Evolutionary conservation across 1,140 invertebrate genomes (phyloP).

Genomic region (Centruroides vittatus): DNA sequence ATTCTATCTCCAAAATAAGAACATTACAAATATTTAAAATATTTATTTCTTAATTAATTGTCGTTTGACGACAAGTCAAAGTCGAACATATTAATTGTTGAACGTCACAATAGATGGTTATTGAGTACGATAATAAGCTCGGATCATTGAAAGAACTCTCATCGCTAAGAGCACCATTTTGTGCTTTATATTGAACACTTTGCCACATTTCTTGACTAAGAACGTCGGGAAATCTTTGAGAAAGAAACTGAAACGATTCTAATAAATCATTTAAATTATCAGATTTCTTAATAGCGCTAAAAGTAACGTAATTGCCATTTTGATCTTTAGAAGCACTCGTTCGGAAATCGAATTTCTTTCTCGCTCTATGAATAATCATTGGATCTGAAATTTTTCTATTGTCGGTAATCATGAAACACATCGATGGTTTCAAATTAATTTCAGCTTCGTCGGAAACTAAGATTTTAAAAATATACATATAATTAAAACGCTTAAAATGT

Average conservation of each 20-base stretch:
- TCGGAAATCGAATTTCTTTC: not conserved
- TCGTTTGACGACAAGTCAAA: conserved; percentile 1
- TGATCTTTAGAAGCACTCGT: not conserved
- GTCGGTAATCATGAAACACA: not conserved
- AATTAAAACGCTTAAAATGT: not conserved
- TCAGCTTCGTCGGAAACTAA: not conserved
- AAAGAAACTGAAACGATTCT: not conserved
- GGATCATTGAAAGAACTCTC: not conserved
- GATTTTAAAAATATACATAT: not conserved
- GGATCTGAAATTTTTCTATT: not conserved
- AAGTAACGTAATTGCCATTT: not conserved
- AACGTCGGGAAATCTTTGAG: not conserved
- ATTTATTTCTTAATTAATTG: not conserved
- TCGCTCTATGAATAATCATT: not conserved
- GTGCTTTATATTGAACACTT: not conserved
- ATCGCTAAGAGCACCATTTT: not conserved
- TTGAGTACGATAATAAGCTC: not conserved
- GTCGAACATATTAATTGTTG: not conserved
- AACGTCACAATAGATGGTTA: not conserved
- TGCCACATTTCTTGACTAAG: not conserved
- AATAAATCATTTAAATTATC: not conserved
- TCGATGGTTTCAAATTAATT: not conserved
- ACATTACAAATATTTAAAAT: not conserved
- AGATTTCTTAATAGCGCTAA: not conserved
- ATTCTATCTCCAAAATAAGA: no score